phyloP scores from a whole-genome alignment of 2,797 vertebrate genomes.

The Odontamblyopus lacepedii region DNA sequence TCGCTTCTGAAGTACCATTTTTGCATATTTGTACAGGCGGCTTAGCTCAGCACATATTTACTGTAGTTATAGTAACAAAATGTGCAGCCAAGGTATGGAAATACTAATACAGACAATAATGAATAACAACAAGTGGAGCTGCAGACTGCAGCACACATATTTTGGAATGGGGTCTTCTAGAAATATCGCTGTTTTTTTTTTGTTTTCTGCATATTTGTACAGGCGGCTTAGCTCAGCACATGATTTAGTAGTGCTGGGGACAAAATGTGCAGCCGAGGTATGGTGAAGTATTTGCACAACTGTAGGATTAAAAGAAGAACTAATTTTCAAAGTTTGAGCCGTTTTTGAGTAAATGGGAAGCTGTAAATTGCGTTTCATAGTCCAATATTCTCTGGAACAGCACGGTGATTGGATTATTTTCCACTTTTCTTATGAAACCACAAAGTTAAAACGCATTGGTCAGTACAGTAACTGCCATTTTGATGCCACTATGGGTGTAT shows the following conservation, averaged over 20 bases:
- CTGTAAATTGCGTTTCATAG: neutral
- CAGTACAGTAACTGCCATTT: neutral
- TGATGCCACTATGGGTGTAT: no score
- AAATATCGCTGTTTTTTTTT: neutral
- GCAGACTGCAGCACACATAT: neutral
- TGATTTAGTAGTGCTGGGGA: neutral
- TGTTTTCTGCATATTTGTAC: no score
- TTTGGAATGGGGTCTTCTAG: neutral
- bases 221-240: no score
- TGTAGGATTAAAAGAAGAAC: neutral
- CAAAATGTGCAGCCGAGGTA: neutral
- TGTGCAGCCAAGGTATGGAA: no score
- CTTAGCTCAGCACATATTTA: neutral
- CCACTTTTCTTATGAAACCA: neutral
- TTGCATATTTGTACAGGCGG: neutral
- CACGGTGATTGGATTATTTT: neutral
- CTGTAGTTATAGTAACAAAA: no score
- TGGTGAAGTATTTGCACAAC: neutral
- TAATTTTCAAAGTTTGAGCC: neutral
- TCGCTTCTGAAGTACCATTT: neutral
- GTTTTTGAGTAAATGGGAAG: neutral
- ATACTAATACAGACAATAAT: neutral
- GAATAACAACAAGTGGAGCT: neutral
- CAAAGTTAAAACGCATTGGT: neutral
- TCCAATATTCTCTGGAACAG: neutral